phyloP scores from a whole-genome alignment of 1,140 invertebrate genomes.

The Drosophila punjabiensis region DNA sequence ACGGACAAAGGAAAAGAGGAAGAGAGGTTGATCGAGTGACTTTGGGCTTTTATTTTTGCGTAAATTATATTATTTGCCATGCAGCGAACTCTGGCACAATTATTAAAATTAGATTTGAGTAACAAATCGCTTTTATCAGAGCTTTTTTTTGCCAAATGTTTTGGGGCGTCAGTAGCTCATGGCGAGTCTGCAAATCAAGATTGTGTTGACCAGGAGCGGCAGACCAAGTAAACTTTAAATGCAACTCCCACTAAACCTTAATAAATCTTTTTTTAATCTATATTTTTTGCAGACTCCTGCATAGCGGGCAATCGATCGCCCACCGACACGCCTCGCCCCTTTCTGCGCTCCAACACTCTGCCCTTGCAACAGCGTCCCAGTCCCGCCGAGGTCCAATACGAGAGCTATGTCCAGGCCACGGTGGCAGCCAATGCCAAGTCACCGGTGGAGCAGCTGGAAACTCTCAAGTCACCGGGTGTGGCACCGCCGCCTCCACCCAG shows the following conservation, averaged over 20 bases:
- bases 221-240: constrained; percentile 44
- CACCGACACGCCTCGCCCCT: constrained; percentile 48
- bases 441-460: constrained; percentile 73
- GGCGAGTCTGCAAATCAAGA: constrained; percentile 78
- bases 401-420: constrained; percentile 80
- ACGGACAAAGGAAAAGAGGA: constrained; percentile 15
- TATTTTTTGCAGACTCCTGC: constrained; percentile 72
- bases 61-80: constrained; percentile 12
- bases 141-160: constrained; percentile 3
- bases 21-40: constrained; percentile 14
- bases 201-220: constrained; percentile 57
- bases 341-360: constrained; percentile 71
- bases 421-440: constrained; percentile 83
- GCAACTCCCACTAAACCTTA: not conserved
- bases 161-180: constrained; percentile 57
- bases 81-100: constrained; percentile 62
- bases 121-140: constrained; percentile 20
- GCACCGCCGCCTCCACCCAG: constrained; percentile 74
- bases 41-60: constrained; percentile 24
- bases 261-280: not conserved
- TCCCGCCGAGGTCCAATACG: constrained; percentile 79
- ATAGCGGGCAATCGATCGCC: constrained; percentile 78
- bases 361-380: constrained; percentile 75
- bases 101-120: constrained; percentile 60
- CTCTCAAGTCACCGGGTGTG: constrained; percentile 15